These are phyloP conservation scores for Pseudanteris insignis DNA, from an alignment of 2,888 invertebrate genomes.

Conservation along the genomic window DNA sequence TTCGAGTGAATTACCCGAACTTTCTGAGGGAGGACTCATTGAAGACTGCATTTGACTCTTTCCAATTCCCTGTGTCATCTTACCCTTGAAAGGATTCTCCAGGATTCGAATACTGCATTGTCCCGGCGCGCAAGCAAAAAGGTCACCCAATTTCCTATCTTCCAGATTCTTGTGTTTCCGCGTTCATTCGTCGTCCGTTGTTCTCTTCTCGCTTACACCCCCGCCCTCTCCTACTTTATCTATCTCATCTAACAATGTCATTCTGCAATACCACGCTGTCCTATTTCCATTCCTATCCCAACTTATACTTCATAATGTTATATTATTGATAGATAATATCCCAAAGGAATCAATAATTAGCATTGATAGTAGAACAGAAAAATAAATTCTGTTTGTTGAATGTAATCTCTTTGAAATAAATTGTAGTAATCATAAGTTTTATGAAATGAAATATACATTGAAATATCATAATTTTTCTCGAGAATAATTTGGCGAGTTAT, in stretches of 20 bases:
- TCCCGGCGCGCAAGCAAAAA: slow-evolving; percentile 30
- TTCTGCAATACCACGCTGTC: slow-evolving; percentile 16
- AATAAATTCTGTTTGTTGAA: too few species aligned
- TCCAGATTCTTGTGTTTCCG: slow-evolving; percentile 31
- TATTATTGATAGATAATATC: too few species aligned
- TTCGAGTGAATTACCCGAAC: too few species aligned
- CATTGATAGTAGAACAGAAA: too few species aligned
- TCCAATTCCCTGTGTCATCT: slow-evolving; percentile 36
- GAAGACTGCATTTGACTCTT: slow-evolving; percentile 33
- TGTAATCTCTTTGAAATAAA: too few species aligned
- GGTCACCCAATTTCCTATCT: slow-evolving; percentile 40
- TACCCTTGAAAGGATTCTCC: slow-evolving; percentile 23
- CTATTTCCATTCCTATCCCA: slow-evolving; percentile 22
- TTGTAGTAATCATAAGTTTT: too few species aligned
- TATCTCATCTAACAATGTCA: slow-evolving; percentile 25
- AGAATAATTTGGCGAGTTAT: too few species aligned
- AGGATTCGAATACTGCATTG: slow-evolving; percentile 33
- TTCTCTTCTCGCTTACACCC: not conserved
- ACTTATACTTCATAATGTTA: slow-evolving; percentile 10
- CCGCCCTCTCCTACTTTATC: slow-evolving; percentile 1
- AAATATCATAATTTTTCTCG: too few species aligned
- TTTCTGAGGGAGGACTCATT: slow-evolving; percentile 19
- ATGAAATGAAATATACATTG: too few species aligned
- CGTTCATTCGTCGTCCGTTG: slow-evolving; percentile 25
- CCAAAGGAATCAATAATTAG: slow-evolving; percentile 9